Evolutionary conservation across 1,140 invertebrate genomes (phyloP), one percentile per base, ranked within the genome.

Genomic region (Ceratitis capitata): DNA sequence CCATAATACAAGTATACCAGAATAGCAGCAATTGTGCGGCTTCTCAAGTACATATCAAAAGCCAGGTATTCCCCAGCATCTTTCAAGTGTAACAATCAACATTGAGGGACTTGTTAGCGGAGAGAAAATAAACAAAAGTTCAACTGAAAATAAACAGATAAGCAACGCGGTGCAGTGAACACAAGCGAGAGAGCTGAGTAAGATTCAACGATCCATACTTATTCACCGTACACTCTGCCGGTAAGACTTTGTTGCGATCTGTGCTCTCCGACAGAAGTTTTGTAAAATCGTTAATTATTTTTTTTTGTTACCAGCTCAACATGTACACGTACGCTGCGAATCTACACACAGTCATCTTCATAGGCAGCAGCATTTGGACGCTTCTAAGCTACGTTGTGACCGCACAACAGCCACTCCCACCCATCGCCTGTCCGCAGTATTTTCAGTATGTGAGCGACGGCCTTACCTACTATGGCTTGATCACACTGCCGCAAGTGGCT

Each of bases 401-500:
- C 19, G 39, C 69, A 9, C 82, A 83, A 29, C 7, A 32, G 82
- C 19, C n/a, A 23, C 19, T 53, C 16, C 82, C 82, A n/a, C 26
- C 47, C 1, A 53, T 83, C 6, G 53, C 53, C 1, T 83, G 82
- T 56, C 82, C 82, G 12, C 14, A 83, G 19, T 83, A 53, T 26
- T 83, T 83, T 58, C 47, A 53, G 23, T 83, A 83, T 58, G 26
- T 35, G n/a, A 83, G n/a, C 29, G 82, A 53, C 19, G 82, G 47
- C 16, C 35, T n/a, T 14, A 5, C 16, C 4, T 53, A 56, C 49
- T 35, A 29, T 58, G 82, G 82, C 29, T 26, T 49, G 82, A 83
- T 83, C 26, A 83, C 82, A 51, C 14, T 83, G 49, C 47, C 82
- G 6, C 69, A 78, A 26, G 39, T 78, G 19, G 1, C 69, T 9